Evolutionary conservation across 2,113 vertebrate genomes (phyloP).

Genomic region (Accipiter virgatus): DNA sequence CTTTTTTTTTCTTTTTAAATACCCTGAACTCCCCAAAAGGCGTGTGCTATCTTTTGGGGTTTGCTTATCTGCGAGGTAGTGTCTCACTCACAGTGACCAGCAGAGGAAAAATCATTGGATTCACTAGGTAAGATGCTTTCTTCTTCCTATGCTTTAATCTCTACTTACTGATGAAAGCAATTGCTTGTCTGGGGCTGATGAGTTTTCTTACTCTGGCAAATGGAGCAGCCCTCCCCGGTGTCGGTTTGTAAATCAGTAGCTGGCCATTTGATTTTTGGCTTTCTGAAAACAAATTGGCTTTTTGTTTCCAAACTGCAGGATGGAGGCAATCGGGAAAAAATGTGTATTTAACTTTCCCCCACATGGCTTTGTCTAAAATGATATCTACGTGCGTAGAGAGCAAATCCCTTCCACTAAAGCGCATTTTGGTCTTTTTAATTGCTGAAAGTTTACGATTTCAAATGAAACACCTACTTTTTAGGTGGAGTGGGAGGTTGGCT

Average conservation of each 20-base stretch:
- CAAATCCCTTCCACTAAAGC: neutral
- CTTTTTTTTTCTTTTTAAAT: neutral
- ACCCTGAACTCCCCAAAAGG: neutral
- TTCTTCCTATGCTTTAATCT: constrained; percentile 58
- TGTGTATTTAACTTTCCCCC: neutral
- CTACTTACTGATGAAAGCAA: constrained; percentile 36
- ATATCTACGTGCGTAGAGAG: neutral
- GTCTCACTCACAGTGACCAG: neutral
- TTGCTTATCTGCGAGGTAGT: constrained; percentile 2
- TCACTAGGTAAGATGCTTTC: constrained; percentile 74
- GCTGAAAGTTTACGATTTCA: constrained; percentile 17
- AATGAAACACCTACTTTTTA: neutral
- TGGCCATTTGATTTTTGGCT: constrained; percentile 7
- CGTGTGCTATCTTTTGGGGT: neutral
- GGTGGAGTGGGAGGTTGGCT: neutral
- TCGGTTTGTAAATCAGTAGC: neutral
- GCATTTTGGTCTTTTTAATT: neutral
- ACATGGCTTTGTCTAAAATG: constrained; percentile 8
- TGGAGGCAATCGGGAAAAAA: neutral
- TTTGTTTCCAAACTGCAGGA: constrained; percentile 35
- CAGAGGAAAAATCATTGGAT: constrained; percentile 38
- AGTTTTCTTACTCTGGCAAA: constrained; percentile 8
- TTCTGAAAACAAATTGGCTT: constrained; percentile 27
- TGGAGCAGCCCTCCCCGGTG: neutral
- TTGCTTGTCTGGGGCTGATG: constrained; percentile 11